phyloP scores from a whole-genome alignment of 1,140 invertebrate genomes.

The Manduca sexta region DNA sequence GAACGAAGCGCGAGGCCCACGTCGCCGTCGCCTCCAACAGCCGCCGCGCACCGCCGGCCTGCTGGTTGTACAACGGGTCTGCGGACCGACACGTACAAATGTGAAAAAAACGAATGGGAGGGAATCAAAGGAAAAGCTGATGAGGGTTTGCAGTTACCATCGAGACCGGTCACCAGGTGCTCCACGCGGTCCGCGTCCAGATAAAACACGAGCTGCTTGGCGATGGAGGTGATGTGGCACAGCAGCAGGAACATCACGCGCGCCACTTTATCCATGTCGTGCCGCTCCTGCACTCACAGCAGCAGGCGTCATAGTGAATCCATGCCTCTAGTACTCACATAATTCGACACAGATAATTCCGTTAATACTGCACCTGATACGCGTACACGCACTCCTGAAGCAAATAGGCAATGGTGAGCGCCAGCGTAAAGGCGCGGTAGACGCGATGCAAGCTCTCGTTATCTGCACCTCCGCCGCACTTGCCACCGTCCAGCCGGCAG shows the following conservation, averaged over 20 bases:
- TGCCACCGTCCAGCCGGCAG: conserved; percentile 13
- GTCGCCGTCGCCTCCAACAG: conserved; percentile 11
- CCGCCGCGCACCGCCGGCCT: neutral
- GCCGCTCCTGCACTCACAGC: conserved; percentile 26
- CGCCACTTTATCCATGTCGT: conserved; percentile 45
- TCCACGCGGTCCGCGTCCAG: conserved; percentile 34
- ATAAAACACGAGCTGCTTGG: conserved; percentile 51
- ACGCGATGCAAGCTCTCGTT: conserved; percentile 8
- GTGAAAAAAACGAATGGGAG: neutral
- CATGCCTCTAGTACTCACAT: neutral
- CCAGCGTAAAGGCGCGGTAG: conserved; percentile 36
- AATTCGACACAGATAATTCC: neutral
- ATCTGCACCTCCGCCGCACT: neutral
- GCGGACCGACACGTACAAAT: neutral
- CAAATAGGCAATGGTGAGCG: conserved; percentile 31
- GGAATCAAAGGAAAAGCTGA: neutral
- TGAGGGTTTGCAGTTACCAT: conserved; percentile 21
- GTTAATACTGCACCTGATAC: conserved; percentile 25
- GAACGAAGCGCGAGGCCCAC: conserved; percentile 30
- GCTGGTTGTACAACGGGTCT: conserved; percentile 26
- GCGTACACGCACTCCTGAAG: conserved; percentile 48
- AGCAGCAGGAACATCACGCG: conserved; percentile 59
- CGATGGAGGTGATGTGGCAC: conserved; percentile 55
- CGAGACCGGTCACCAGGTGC: conserved; percentile 28
- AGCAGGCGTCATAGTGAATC: neutral